Percentiles rank a stretch among this genome's conserved stretches.
Evolutionary conservation across 2,797 vertebrate genomes (phyloP).

Genomic region (Carcharodon carcharias): DNA sequence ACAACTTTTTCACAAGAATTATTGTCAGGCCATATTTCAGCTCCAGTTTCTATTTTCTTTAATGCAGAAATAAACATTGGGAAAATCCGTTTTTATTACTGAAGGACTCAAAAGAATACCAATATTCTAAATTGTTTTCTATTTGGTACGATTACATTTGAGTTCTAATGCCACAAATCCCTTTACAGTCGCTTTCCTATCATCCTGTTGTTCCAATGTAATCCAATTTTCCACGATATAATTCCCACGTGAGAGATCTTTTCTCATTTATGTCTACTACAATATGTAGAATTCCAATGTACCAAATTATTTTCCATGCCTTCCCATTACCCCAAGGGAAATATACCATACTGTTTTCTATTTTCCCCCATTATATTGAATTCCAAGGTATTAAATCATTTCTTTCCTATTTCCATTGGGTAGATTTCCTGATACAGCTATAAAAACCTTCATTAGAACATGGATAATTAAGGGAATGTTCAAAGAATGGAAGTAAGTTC

Average conservation of each 20-base stretch:
- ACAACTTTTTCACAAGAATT: not conserved
- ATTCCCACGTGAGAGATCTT: constrained; percentile 15
- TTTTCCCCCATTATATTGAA: constrained; percentile 16
- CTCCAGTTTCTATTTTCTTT: not conserved
- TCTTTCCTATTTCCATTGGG: not conserved
- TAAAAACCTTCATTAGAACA: not conserved
- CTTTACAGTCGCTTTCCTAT: not conserved
- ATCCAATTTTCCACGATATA: constrained; percentile 10
- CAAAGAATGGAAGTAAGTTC: not conserved
- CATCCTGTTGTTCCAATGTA: not conserved
- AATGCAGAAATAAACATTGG: not conserved
- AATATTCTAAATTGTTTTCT: constrained; percentile 20
- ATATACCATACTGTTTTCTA: constrained; percentile 21
- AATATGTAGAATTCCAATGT: constrained; percentile 9
- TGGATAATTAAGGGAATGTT: not conserved
- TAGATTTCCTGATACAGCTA: not conserved
- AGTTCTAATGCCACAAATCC: not conserved
- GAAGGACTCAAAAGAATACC: not conserved
- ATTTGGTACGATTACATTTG: not conserved
- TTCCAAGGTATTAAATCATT: constrained; percentile 1
- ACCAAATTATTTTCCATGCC: constrained; percentile 22
- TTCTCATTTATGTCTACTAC: constrained; percentile 19
- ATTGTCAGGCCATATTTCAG: too few species aligned
- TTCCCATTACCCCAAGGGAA: constrained; percentile 30
- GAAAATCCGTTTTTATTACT: not conserved